Base-by-base conservation (phyloP, 2,888 invertebrate species). In the Syrista parreyssii region DNA sequence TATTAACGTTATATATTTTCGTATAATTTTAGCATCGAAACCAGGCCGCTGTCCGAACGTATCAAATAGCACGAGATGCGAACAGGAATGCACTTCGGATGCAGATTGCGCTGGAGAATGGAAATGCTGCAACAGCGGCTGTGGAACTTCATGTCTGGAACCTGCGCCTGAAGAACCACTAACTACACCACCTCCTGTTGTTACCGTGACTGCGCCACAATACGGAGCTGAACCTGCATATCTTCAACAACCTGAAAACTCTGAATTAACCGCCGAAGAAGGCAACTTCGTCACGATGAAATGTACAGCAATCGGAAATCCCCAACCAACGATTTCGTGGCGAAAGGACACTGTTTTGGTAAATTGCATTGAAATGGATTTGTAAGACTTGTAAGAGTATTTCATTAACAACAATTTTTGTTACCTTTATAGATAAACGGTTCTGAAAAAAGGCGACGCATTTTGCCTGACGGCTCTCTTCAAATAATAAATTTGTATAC, bases 111-210 rank as follows among this genome's bases (percentile, higher is more conserved):
- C 94, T 23, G 95, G 94, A 55, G 94, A 94, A 34, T 93, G 94
- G 89, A 98, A 98, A 91, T 98, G 98, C 90, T 98, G 98, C 90
- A 91, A 92, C 81, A 95, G 94, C 85, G 96, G 96, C 75, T 98
- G 98, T 90, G 95, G 95, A 71, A 93, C 93, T 35, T 92, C 95
- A 35, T 98, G 98, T 88, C 91, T 95, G 3, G 92, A 92, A 79
- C 95, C 95, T 11, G 89, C 91, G 11, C 90, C 92, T 1, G 86
- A 88, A 68, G 91, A 92, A 40, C 92, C 92, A 12, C 86, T 90
- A 1, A 91, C 92, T 11, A 92, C 92, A 11, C 78, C 84, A 12
- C 78, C 82, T 4, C 84, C 86, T 4, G 74, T 85, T 11, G 75
- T 81, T 68, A n/a, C 77, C 0, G 81, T 84, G 11, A 85, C 85